Evolutionary conservation across 2,888 invertebrate genomes (phyloP), one percentile per base, ranked within the genome.

Genomic region (Melinopterus prodromus): DNA sequence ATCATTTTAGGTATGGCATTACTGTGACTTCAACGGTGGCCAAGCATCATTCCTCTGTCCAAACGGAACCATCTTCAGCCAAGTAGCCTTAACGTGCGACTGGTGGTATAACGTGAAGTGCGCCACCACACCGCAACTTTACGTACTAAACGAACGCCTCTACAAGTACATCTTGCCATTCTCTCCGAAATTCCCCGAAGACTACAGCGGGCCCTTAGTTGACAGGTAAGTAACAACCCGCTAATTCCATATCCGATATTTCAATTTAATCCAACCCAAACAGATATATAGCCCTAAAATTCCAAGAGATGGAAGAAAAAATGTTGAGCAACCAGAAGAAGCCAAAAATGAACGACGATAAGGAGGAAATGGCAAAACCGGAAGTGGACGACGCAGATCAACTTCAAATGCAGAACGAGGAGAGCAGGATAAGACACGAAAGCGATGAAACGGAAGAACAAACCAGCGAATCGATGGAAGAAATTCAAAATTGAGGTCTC

Each of bases 101-200:
- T 97, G 97, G 97, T 97, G 97, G 97, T 97, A 96, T 89, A 97
- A 97, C 87, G 97, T 97, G 0, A 94, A 95, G 85, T 97, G 97
- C 88, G 93, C 95, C 36, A 93, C 95, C 14, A 96, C 97, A 0
- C 90, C 95, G 0, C 97, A 97, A 88, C 92, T 96, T 0, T 97
- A 97, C 88, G 97, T 97, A 2, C 90, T 97, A 5, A 97, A 97
- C 85, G 97, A 97, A 89, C 92, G 97, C 82, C 92, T 97, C 3
- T 97, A 97, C 90, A 96, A 97, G 87, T 97, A 95, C 86, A 97
- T 97, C 82, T 88, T 97, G 83, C 97, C 97, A 4, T 93, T 96
- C 84, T 94, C 94, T 85, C 97, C 97, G 0, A 96, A 95, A 88
- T 97, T 97, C 86, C 97, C 97, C 0, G 97, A 97, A 88, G 97